Conservation (phyloP, 2,113 vertebrate species). For the Perccottus glenii region DNA sequence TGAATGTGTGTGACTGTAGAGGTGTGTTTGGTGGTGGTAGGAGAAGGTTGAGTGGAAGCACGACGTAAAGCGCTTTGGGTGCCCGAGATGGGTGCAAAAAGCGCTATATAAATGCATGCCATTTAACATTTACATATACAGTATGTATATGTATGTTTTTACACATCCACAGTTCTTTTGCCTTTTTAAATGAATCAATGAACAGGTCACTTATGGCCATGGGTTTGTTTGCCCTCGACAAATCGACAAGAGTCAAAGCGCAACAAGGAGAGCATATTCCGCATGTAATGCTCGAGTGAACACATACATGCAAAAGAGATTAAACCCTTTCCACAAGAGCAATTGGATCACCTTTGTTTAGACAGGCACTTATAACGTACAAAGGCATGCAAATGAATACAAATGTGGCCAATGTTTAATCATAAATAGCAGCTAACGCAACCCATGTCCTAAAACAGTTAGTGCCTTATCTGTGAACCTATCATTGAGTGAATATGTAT, state of each 20-base stretch:
- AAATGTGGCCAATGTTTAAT: slow-evolving; percentile 13
- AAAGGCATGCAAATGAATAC: slow-evolving; percentile 19
- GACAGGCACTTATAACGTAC: slow-evolving; percentile 23
- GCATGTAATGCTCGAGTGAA: slow-evolving; percentile 3
- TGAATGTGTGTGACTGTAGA: too few species aligned
- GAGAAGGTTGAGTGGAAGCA: too few species aligned
- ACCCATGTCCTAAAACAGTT: neutral
- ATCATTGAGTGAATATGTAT: neutral
- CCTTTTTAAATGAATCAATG: too few species aligned
- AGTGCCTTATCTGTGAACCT: neutral
- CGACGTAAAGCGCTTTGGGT: too few species aligned
- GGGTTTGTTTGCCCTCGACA: neutral
- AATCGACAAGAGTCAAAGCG: neutral
- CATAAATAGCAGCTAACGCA: slow-evolving; percentile 1
- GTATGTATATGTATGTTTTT: too few species aligned
- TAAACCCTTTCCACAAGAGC: slow-evolving; percentile 13
- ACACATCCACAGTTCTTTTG: too few species aligned
- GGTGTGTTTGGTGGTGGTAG: too few species aligned
- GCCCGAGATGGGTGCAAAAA: too few species aligned
- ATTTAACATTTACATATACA: too few species aligned
- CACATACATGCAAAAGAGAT: neutral
- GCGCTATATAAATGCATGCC: too few species aligned
- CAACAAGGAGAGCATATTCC: neutral
- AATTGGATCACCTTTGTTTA: slow-evolving; percentile 19
- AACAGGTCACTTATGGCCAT: neutral